phyloP scores from a whole-genome alignment of 2,888 invertebrate genomes.

The Octodonta nipae region DNA sequence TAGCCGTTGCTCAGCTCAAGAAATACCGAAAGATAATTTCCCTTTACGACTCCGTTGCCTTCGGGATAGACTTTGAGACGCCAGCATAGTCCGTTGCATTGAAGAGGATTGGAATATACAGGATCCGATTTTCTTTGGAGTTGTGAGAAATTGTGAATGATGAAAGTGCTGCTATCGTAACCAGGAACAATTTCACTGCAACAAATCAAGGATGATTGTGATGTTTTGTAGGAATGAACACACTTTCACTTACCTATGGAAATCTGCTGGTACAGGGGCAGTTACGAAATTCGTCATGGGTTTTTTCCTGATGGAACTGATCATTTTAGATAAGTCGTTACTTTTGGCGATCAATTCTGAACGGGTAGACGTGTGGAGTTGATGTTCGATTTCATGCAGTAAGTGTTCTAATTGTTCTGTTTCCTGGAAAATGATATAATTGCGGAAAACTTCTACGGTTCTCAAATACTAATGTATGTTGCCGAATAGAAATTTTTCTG shows the following conservation, averaged over 20 bases:
- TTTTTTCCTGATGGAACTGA: constrained; percentile 72
- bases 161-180: constrained; percentile 79
- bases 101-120: constrained; percentile 78
- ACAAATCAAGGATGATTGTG: not conserved
- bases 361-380: constrained; percentile 63
- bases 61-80: constrained; percentile 82
- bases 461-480: no score
- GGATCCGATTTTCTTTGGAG: constrained; percentile 81
- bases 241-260: constrained; percentile 54
- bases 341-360: constrained; percentile 75
- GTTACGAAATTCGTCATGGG: constrained; percentile 82
- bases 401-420: constrained; percentile 79
- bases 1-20: constrained; percentile 79
- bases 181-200: constrained; percentile 79
- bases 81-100: constrained; percentile 84
- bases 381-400: constrained; percentile 69
- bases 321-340: constrained; percentile 63
- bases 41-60: constrained; percentile 85
- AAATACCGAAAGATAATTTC: constrained; percentile 85
- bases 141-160: constrained; percentile 72
- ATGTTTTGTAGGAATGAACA: not conserved
- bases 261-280: constrained; percentile 80
- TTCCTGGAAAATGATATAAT: constrained; percentile 39
- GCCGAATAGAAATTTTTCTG: no score
- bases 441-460: no score